These are phyloP conservation scores for Catharus minimus DNA, from an alignment of 2,113 vertebrate species.

Conservation along the genomic window DNA sequence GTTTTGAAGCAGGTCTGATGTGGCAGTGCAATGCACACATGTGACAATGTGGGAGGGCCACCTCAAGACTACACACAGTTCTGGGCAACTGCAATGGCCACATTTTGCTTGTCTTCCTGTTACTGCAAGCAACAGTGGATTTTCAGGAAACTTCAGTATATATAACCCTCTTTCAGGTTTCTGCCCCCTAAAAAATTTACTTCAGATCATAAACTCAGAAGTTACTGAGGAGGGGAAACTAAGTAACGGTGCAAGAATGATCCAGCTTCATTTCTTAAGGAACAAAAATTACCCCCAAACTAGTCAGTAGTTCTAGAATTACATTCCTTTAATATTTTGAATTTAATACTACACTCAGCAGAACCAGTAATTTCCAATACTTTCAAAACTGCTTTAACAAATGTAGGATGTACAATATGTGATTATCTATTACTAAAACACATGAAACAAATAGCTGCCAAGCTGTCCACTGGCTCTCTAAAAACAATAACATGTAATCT, in stretches of 20 bases:
- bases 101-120: not conserved
- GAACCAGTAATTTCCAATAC: not conserved
- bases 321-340: not conserved
- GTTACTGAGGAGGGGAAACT: not conserved
- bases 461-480: not conserved
- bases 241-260: not conserved
- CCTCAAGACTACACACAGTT: not conserved
- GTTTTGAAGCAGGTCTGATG: not conserved
- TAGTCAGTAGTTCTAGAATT: not conserved
- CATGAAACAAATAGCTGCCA: not conserved
- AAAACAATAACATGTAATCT: not conserved
- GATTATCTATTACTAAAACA: not conserved
- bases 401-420: not conserved
- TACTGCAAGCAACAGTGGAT: not conserved
- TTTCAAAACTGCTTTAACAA: constrained; percentile 1
- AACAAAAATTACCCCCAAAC: not conserved
- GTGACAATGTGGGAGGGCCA: not conserved
- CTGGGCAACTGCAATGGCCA: not conserved
- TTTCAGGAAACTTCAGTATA: not conserved
- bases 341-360: not conserved
- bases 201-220: not conserved
- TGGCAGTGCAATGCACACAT: not conserved
- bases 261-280: not conserved
- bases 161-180: not conserved
- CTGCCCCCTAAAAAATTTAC: not conserved